These are phyloP conservation scores for Gymnothorax reevesii DNA, from an alignment of 2,797 vertebrate genomes.

Conservation along the genomic window DNA sequence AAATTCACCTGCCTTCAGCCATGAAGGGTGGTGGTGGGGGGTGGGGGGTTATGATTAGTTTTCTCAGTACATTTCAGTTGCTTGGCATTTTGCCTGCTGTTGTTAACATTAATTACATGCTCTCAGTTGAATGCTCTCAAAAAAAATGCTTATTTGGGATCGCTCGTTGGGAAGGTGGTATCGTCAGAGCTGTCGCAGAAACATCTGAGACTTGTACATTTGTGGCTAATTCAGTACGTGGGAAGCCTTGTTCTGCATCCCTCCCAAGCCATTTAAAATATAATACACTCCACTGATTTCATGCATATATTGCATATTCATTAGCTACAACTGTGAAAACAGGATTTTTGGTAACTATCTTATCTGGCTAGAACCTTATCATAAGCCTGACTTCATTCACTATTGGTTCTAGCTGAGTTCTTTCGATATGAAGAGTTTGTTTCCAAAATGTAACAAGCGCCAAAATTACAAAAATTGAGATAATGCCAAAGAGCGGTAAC, in stretches of 20 bases:
- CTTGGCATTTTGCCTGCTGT: neutral
- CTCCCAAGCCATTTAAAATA: constrained; percentile 12
- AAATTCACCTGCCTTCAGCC: neutral
- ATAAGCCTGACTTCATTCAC: neutral
- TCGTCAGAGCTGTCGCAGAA: neutral
- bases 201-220: neutral
- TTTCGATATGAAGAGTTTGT: no score
- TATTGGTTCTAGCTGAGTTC: neutral
- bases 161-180: neutral
- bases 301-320: constrained; percentile 9
- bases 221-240: constrained; percentile 21
- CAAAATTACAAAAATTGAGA: no score
- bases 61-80: neutral
- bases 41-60: neutral
- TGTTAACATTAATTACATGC: neutral
- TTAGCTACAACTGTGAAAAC: constrained; percentile 16
- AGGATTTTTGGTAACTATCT: neutral
- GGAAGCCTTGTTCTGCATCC: neutral
- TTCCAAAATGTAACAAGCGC: no score
- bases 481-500: no score
- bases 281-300: constrained; percentile 8
- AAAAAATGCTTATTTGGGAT: neutral
- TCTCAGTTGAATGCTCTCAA: neutral
- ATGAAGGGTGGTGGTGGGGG: no score
- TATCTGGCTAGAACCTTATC: neutral